Evolutionary conservation across 2,888 invertebrate species (phyloP), one percentile per base, ranked within the genome.

Genomic region (Orthosia incerta): DNA sequence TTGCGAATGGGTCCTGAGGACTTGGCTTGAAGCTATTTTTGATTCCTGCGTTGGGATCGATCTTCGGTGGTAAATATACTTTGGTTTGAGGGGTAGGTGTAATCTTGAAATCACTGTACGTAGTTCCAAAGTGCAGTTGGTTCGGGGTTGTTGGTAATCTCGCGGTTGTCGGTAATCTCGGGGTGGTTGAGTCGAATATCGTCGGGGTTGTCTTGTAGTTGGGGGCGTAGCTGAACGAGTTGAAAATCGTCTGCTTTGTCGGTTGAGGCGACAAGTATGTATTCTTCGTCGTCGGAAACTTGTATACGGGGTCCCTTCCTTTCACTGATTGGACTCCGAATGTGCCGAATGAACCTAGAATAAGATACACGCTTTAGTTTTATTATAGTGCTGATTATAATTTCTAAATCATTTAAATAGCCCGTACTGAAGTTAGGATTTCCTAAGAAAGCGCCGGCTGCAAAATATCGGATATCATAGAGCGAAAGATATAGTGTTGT

Each of bases 261-360:
- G 92, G 93, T 80, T 92, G 94, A 3, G 90, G 94, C 53, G 93
- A 95, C 79, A 93, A 88, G 89, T 91, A 97, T 64, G 93, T 95
- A 18, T 92, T 95, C 89, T 95, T 95, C 62, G 95, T 93, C 26
- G 91, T 87, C 66, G 92, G 92, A 82, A 92, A 94, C 57, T 92
- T 92, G 87, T 91, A 94, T 56, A 92, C 88, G 82, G 97, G 96
- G 83, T 97, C 95, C 85, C 96, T 93, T 79, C 95, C 95, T 90
- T 97, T 97, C 16, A 97, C 92, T 45, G 96, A 94, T 63, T 97
- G 97, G 74, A 97, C 93, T n/a, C 97, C 97, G 82, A 97, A 97
- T 20, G 96, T 95, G 84, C 97, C 97, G 89, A 97, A 97, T 71
- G 97, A 95, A 80, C 97, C 97, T 93, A 93, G 51, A 93, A 93